These are phyloP conservation scores for Apogon talboti DNA, from an alignment of 2,797 vertebrate genomes.

Conservation along the genomic window DNA sequence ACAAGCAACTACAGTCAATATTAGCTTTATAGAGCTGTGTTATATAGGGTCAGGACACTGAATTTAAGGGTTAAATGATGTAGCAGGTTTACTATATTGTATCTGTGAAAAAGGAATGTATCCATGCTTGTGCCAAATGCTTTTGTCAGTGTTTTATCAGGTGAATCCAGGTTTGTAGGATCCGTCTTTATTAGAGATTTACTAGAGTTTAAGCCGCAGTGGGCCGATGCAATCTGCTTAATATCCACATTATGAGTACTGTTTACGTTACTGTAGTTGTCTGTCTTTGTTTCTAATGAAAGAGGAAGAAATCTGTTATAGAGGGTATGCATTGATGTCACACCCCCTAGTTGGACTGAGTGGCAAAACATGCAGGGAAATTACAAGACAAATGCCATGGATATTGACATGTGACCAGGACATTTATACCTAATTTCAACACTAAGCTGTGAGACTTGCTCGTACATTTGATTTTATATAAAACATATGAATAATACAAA, in stretches of 20 bases:
- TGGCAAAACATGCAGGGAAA: too few relatives aligned
- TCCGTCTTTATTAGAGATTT: slow-evolving; percentile 17
- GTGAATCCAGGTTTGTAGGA: slow-evolving; percentile 17
- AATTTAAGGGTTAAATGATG: background rate
- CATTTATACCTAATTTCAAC: too few relatives aligned
- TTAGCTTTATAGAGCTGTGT: slow-evolving; percentile 32
- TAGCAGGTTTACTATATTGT: too few relatives aligned
- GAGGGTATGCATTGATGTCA: too few relatives aligned
- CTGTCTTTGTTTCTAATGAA: too few relatives aligned
- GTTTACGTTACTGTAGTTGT: background rate
- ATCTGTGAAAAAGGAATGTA: slow-evolving; percentile 18
- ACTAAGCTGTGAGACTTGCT: too few relatives aligned
- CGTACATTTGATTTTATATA: too few relatives aligned
- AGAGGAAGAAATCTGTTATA: too few relatives aligned
- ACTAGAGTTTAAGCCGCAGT: slow-evolving; percentile 11
- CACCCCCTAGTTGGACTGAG: too few relatives aligned
- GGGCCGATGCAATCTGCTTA: background rate
- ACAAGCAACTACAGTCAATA: slow-evolving; percentile 1
- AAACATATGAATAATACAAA: too few relatives aligned
- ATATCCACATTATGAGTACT: background rate
- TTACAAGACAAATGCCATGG: too few relatives aligned
- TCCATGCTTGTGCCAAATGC: slow-evolving; percentile 49
- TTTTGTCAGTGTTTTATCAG: slow-evolving; percentile 10
- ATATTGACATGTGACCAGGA: too few relatives aligned
- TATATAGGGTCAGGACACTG: background rate